Evolutionary conservation across 2,888 invertebrate genomes (phyloP).

Genomic region (Caenorhabditis drosophilae): DNA sequence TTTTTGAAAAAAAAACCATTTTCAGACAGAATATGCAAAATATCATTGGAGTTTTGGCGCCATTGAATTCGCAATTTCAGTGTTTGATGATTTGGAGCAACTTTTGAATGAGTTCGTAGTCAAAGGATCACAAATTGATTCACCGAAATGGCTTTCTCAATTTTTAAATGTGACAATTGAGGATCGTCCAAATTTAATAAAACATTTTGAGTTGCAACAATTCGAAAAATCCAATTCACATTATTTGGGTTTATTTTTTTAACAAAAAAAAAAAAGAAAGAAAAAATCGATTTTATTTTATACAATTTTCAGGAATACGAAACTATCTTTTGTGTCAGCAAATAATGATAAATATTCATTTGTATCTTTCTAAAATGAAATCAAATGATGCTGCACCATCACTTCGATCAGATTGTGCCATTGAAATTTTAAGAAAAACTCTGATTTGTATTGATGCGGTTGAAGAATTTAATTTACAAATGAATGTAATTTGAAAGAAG

Average conservation of each 20-base stretch:
- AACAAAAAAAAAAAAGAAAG: neutral
- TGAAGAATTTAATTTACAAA: conserved; percentile 36
- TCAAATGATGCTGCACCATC: conserved; percentile 45
- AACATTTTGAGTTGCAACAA: conserved; percentile 8
- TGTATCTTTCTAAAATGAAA: conserved; percentile 39
- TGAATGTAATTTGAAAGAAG: conserved; percentile 23
- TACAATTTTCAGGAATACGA: conserved; percentile 31
- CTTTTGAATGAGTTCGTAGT: conserved; percentile 33
- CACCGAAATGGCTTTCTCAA: conserved; percentile 25
- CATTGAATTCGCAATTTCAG: conserved; percentile 45
- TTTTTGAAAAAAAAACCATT: neutral
- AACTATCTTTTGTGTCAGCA: conserved; percentile 48
- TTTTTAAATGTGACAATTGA: conserved; percentile 18
- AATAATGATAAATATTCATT: conserved; percentile 42
- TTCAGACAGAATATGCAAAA: conserved; percentile 47
- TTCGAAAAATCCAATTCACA: conserved; percentile 20
- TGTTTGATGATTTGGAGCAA: conserved; percentile 53
- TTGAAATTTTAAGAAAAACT: conserved; percentile 42
- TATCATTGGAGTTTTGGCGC: conserved; percentile 53
- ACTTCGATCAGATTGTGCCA: conserved; percentile 47
- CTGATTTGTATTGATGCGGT: conserved; percentile 40
- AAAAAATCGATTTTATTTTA: no score
- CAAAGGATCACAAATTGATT: conserved; percentile 22
- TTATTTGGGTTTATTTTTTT: conserved; percentile 12
- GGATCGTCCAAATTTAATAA: conserved; percentile 21